phyloP scores from a whole-genome alignment of 1,140 invertebrate species.

The Zaprionus nigranus region DNA sequence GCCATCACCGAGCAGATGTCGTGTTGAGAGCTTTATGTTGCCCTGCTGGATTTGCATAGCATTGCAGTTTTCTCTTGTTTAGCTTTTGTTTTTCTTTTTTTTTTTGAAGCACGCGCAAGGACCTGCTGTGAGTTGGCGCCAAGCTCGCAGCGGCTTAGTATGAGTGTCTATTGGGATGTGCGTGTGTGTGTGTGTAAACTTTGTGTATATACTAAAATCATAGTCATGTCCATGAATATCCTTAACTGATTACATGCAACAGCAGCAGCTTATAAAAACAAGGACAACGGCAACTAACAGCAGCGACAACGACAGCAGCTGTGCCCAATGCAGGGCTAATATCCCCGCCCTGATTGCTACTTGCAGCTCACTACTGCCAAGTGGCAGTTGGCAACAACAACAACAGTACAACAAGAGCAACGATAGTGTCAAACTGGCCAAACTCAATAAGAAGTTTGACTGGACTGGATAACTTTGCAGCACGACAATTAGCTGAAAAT shows the following conservation, averaged over 20 bases:
- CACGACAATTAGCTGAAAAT: conserved; percentile 29
- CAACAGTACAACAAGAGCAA: not conserved
- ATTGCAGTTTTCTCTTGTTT: conserved; percentile 59
- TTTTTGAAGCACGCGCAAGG: conserved; percentile 33
- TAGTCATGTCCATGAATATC: conserved; percentile 82
- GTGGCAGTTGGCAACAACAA: not conserved
- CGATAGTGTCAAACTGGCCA: conserved; percentile 2
- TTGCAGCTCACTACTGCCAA: conserved; percentile 8
- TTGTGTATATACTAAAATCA: conserved; percentile 67
- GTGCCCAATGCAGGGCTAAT: conserved; percentile 61
- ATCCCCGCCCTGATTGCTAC: conserved; percentile 26
- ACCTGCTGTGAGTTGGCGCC: conserved; percentile 74
- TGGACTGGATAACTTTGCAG: conserved; percentile 5
- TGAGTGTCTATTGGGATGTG: conserved; percentile 23
- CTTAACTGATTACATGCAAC: conserved; percentile 78
- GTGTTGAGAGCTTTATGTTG: conserved; percentile 69
- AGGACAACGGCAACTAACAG: conserved; percentile 47
- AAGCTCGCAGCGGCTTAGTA: conserved; percentile 3
- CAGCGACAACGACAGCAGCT: conserved; percentile 70
- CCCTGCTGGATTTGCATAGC: conserved; percentile 72
- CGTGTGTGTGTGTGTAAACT: conserved; percentile 21
- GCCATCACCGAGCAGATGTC: conserved; percentile 59
- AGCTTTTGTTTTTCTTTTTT: conserved; percentile 24
- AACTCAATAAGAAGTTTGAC: conserved; percentile 22
- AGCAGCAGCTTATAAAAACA: conserved; percentile 73